Conservation (phyloP, 1,140 invertebrate genomes). For the Drosophila lini region DNA sequence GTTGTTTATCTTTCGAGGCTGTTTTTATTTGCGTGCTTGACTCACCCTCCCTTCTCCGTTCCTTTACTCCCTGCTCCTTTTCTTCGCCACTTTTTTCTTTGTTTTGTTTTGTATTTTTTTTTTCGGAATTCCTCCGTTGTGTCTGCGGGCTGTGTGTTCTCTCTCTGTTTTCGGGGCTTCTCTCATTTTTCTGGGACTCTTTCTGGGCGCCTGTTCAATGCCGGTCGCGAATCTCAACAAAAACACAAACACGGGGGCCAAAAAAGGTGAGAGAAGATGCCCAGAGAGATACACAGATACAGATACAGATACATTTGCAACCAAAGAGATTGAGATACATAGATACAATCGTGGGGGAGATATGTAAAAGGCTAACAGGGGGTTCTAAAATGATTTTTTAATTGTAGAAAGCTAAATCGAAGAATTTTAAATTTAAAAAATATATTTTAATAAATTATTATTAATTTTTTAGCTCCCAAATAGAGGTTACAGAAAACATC, state of each 20-base stretch:
- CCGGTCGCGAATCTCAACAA: conserved; percentile 82
- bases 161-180: conserved; percentile 4
- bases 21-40: conserved; percentile 67
- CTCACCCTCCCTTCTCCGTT: conserved; percentile 23
- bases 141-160: conserved; percentile 6
- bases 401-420: not conserved
- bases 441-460: not conserved
- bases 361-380: not conserved
- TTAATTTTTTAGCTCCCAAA: no score
- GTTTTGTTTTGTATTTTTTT: conserved; percentile 51
- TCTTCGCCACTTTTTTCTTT: conserved; percentile 38
- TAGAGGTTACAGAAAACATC: no score
- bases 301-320: conserved; percentile 18
- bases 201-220: conserved; percentile 76
- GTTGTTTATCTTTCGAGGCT: conserved; percentile 75
- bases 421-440: not conserved
- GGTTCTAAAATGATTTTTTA: no score
- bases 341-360: not conserved
- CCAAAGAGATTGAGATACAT: not conserved
- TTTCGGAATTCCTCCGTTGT: conserved; percentile 30
- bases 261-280: conserved; percentile 18
- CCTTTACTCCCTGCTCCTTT: conserved; percentile 16
- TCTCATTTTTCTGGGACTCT: conserved; percentile 20
- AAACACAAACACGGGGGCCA: conserved; percentile 72
- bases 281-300: conserved; percentile 13